Percentiles rank a stretch among this genome's conserved stretches.
Evolutionary conservation across 2,888 invertebrate genomes (phyloP).

Genomic region (Nemoura dubitans): DNA sequence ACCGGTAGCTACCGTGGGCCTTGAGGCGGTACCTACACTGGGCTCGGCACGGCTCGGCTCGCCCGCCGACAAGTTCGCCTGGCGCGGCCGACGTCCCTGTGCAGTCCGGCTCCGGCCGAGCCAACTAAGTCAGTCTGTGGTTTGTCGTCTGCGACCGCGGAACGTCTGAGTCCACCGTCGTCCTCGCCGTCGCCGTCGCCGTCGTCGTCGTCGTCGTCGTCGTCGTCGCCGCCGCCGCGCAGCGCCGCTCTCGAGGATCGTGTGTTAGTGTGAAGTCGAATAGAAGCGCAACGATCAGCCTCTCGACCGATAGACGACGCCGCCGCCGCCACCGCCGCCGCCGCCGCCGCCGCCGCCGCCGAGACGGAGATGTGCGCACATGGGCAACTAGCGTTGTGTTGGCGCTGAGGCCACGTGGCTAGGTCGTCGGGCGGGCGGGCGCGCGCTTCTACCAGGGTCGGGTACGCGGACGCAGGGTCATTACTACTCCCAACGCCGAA

Average conservation of each 20-base stretch:
- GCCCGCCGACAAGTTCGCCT: background rate
- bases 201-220: constrained; percentile 14
- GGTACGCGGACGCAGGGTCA: background rate
- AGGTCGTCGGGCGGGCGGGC: constrained; percentile 26
- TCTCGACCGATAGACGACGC: constrained; percentile 29
- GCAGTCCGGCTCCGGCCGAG: background rate
- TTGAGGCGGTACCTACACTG: background rate
- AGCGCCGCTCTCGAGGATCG: background rate
- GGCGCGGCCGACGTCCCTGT: background rate
- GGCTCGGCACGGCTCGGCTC: background rate
- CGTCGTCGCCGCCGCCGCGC: background rate
- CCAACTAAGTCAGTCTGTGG: constrained; percentile 20
- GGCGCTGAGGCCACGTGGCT: constrained; percentile 40
- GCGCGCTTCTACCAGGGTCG: constrained; percentile 28
- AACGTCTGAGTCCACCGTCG: background rate
- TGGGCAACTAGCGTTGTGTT: constrained; percentile 40
- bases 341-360: constrained; percentile 57
- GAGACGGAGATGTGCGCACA: constrained; percentile 47
- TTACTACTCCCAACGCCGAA: constrained; percentile 15
- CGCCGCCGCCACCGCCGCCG: constrained; percentile 55
- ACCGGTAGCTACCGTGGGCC: constrained; percentile 24
- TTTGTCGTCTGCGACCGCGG: background rate
- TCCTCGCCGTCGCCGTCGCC: background rate
- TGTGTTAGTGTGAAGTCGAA: background rate
- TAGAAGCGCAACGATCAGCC: background rate